Conservation (phyloP, 2,113 vertebrate genomes). For the Rhodinocichla rosea region DNA sequence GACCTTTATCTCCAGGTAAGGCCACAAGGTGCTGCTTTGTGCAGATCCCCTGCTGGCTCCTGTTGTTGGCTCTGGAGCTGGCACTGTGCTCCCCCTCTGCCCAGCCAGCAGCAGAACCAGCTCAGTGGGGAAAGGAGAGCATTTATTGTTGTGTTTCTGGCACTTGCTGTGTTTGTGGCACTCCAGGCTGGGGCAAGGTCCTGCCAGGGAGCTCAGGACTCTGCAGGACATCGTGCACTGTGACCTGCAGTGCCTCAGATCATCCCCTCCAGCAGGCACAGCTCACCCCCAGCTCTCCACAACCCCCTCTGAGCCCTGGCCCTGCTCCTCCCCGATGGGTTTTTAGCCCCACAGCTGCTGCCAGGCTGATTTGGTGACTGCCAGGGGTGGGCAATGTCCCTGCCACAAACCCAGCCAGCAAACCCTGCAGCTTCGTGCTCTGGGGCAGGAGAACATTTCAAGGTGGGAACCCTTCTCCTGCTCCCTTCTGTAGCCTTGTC, state of each 20-base stretch:
- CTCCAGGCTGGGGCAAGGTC: background rate
- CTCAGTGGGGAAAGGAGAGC: background rate
- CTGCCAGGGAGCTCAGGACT: background rate
- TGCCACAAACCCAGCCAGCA: background rate
- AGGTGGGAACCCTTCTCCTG: background rate
- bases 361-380: background rate
- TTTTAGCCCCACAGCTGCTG: background rate
- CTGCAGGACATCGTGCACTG: background rate
- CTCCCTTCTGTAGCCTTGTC: background rate
- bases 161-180: background rate
- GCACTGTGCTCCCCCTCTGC: background rate
- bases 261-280: background rate
- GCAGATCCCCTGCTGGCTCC: background rate
- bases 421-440: background rate
- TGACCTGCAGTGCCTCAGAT: background rate
- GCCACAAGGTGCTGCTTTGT: background rate
- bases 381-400: background rate
- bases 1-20: background rate
- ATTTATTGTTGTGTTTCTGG: too few species aligned
- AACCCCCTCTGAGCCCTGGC: background rate
- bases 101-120: background rate
- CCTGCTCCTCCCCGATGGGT: background rate
- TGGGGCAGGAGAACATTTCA: background rate
- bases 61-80: background rate
- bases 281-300: fast-evolving